Conservation (phyloP, 2,113 vertebrate genomes). For the Erythrocercus mccallii region DNA sequence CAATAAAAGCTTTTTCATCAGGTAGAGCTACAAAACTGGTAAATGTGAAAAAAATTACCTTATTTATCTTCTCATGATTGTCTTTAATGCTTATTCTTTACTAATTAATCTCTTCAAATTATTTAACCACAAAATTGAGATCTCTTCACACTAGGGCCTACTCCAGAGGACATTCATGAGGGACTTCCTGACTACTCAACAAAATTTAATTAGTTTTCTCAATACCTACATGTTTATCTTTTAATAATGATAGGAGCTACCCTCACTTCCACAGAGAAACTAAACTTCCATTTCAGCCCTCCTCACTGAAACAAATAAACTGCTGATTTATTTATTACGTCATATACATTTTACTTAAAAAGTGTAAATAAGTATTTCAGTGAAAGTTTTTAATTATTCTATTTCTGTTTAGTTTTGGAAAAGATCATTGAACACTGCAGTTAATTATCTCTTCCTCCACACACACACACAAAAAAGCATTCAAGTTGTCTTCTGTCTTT, state of each 20-base stretch:
- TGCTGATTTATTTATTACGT: background rate
- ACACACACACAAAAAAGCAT: too few relatives aligned
- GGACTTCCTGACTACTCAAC: conserved; percentile 43
- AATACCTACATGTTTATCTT: conserved; percentile 35
- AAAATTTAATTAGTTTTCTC: conserved; percentile 59
- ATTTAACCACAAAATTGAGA: conserved; percentile 57
- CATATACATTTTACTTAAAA: background rate
- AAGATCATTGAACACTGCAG: background rate
- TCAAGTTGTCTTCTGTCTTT: background rate
- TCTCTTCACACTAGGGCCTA: conserved; percentile 35
- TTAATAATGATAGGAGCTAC: conserved; percentile 17
- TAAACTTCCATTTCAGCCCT: background rate
- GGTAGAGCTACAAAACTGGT: background rate
- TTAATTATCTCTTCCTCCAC: background rate
- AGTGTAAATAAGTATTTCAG: background rate
- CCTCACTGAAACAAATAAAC: background rate
- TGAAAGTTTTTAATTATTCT: background rate
- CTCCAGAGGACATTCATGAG: conserved; percentile 25
- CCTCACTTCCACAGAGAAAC: background rate
- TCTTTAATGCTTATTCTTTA: conserved; percentile 71
- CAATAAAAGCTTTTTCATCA: conserved; percentile 5
- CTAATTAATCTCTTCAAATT: conserved; percentile 69
- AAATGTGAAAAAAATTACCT: background rate
- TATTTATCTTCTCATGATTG: conserved; percentile 24
- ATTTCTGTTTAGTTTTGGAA: background rate